Base-by-base conservation (phyloP, 1,140 invertebrate genomes). In the Melipona quadrifasciata region DNA sequence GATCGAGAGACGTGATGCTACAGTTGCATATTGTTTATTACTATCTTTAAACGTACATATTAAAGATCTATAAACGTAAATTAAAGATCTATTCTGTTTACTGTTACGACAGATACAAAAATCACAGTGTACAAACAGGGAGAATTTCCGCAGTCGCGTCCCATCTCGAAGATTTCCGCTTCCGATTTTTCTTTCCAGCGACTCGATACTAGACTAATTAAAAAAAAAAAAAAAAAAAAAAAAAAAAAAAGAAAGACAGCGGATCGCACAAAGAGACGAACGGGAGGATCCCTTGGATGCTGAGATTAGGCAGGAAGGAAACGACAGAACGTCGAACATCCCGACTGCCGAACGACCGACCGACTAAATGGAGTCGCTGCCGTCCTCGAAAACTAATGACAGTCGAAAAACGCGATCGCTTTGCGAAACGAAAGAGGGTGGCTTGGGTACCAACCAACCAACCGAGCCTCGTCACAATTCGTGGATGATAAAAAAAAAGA, bases 371-470 rank as follows among this genome's bases (percentile, higher is more conserved):
- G 71, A 55, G 57, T 24, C 58, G 27, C 17, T 2, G 17, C 24
- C 51, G n/a, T 57, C 24, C 74, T 77, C 55, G 31, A 58, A 68
- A 70, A 47, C 70, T 78, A 64, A 80, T 65, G 83, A 73, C 77
- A 72, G 78, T 78, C 78, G 70, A 84, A 80, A 31, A 82, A 80
- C 78, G 83, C 64, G 73, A 84, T 74, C 58, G 86, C 78, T 84
- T 75, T 86, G 68, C 79, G 85, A 86, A 85, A 85, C 70, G 73
- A 70, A 73, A 47, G 39, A 39, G 34, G 81, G 21, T 24, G 64
- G 31, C 31, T 65, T 19, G 51, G 24, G n/a, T 57, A 61, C 17
- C 17, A n/a, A 51, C 39, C 47, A 31, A 24, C 27, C 51, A 47
- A 19, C 24, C 19, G 51, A 19, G 10, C 27, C 16, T 27, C 27